Evolutionary conservation across 2,888 invertebrate genomes (phyloP), one percentile per base, ranked within the genome.

Genomic region (Cosmorhoe ocellata): DNA sequence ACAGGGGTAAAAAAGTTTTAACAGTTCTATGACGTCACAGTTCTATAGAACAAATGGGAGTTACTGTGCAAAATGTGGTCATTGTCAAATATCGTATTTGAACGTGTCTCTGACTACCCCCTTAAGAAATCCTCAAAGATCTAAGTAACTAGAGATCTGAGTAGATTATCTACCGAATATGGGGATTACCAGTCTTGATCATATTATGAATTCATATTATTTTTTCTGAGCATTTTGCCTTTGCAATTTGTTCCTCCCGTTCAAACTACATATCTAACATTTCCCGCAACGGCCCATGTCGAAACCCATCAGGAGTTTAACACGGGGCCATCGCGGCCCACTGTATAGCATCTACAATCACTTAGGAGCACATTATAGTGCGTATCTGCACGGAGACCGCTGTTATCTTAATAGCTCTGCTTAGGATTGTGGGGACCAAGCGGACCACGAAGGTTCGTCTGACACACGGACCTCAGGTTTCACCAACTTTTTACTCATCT

Each of bases 341-440:
- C 55, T 39, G 40, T 45, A 33, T 40, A 27, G 51, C 53, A 61
- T 67, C 68, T 61, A 64, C 67, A 69, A 70, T 69, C 71, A 71
- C 71, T 70, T 71, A 64, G 66, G 67, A 59, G 64, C 66, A 62
- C 70, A 69, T 71, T 70, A 71, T 64, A 64, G 63, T 65, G 59
- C 67, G 69, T 69, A 70, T 70, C 67, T n/a, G 66, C 59, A 12
- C 61, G 56, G 53, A 56, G 58, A 62, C 66, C 66, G 64, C 50
- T 64, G 66, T 66, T 66, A 62, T 66, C 65, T 66, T 64, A 60
- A 63, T 66, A 57, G 58, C 63, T 46, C 60, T 66, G 70, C 70
- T 71, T 67, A 71, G 67, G 68, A 63, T 64, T 68, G 70, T 59
- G 65, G 68, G 60, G 53, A 58, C 45, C 60, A 31, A 54, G 58